Evolutionary conservation across 2,888 invertebrate genomes (phyloP).

Genomic region (Ganaspis brasiliensis): DNA sequence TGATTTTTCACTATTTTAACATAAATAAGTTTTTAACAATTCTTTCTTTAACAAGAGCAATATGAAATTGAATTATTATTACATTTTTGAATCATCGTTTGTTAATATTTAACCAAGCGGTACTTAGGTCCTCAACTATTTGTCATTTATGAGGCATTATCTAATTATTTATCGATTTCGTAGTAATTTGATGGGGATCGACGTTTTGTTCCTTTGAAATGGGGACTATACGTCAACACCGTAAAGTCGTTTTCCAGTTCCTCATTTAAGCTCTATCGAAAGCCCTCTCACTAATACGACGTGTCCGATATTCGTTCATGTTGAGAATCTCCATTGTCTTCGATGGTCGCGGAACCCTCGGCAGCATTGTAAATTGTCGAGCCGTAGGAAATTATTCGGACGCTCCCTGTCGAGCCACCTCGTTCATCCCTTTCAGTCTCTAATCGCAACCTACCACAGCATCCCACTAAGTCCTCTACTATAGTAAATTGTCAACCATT

Average conservation of each 20-base stretch:
- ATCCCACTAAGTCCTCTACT: constrained; percentile 43
- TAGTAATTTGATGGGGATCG: too few species aligned
- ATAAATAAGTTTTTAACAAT: too few species aligned
- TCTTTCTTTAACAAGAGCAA: too few species aligned
- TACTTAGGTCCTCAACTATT: too few species aligned
- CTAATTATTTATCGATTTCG: too few species aligned
- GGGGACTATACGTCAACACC: constrained; percentile 12
- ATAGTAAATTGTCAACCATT: constrained; percentile 26
- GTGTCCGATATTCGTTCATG: constrained; percentile 62
- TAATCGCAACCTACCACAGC: constrained; percentile 60
- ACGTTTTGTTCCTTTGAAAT: too few species aligned
- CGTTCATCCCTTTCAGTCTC: constrained; percentile 46
- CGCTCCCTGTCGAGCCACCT: constrained; percentile 66
- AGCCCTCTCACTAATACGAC: constrained; percentile 59
- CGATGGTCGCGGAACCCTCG: constrained; percentile 58
- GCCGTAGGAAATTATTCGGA: constrained; percentile 70
- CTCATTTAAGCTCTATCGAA: constrained; percentile 58
- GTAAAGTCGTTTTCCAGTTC: constrained; percentile 47
- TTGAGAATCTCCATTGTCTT: constrained; percentile 61
- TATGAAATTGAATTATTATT: too few species aligned
- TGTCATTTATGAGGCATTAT: too few species aligned
- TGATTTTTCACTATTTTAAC: too few species aligned
- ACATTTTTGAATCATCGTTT: too few species aligned
- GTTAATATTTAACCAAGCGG: too few species aligned
- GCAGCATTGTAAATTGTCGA: constrained; percentile 69